phyloP scores from a whole-genome alignment of 2,888 invertebrate genomes.

The Muscina levida region DNA sequence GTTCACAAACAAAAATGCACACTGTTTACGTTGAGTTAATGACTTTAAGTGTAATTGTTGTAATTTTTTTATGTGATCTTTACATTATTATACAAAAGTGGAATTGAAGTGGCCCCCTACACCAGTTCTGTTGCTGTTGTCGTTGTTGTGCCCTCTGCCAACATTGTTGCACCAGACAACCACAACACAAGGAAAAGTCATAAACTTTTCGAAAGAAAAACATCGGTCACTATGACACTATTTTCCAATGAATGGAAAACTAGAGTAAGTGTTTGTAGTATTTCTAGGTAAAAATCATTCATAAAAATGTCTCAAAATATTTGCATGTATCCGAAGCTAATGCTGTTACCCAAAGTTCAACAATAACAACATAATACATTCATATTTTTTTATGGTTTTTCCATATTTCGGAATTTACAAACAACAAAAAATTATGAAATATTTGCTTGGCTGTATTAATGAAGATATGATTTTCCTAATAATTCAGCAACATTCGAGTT shows the following conservation, averaged over 20 bases:
- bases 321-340: no score
- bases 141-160: not conserved
- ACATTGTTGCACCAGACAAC: constrained; percentile 34
- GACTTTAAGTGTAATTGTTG: constrained; percentile 43
- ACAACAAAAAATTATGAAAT: no score
- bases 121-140: not conserved
- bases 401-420: no score
- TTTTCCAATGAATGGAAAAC: constrained; percentile 23
- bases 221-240: constrained; percentile 37
- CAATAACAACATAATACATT: no score
- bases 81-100: constrained; percentile 21
- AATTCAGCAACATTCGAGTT: no score
- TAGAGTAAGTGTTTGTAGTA: constrained; percentile 15
- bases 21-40: constrained; percentile 52
- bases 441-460: no score
- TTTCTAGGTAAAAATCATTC: constrained; percentile 43
- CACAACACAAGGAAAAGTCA: constrained; percentile 4
- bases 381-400: no score
- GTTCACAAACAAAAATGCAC: constrained; percentile 17
- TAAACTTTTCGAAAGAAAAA: constrained; percentile 31
- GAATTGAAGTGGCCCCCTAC: constrained; percentile 32
- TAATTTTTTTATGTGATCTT: constrained; percentile 28
- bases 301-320: constrained; percentile 24
- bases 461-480: no score
- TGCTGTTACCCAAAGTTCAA: no score